Evolutionary conservation across 2,113 vertebrate species (phyloP).

Genomic region (Chaenogobius annularis): DNA sequence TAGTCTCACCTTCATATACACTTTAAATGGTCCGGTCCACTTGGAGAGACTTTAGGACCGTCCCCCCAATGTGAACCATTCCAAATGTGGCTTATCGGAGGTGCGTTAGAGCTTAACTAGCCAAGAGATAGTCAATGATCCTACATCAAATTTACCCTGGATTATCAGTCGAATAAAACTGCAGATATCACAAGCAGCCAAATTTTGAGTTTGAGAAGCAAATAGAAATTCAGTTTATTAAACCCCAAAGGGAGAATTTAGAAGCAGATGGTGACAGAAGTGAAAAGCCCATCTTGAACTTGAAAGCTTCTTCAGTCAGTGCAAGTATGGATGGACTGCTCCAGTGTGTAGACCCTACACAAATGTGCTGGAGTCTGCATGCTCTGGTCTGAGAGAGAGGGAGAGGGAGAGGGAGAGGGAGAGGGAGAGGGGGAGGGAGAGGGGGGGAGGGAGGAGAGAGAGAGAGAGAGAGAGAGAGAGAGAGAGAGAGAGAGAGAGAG

Average conservation of each 20-base stretch:
- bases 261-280: slow-evolving; percentile 31
- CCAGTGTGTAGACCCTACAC: neutral
- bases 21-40: too few relatives aligned
- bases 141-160: too few relatives aligned
- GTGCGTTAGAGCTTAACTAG: too few relatives aligned
- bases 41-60: too few relatives aligned
- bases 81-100: too few relatives aligned
- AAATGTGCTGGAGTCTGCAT: too few relatives aligned
- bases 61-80: too few relatives aligned
- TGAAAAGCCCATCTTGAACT: slow-evolving; percentile 5
- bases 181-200: neutral
- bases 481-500: slow-evolving; percentile 11
- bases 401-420: neutral
- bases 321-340: slow-evolving; percentile 9
- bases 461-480: neutral
- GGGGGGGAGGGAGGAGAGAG: neutral
- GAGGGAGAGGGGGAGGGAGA: neutral
- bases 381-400: neutral
- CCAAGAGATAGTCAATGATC: too few relatives aligned
- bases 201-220: slow-evolving; percentile 10
- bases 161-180: too few relatives aligned
- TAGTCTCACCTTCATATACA: too few relatives aligned
- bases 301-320: neutral
- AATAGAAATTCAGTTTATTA: too few relatives aligned
- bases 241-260: too few relatives aligned